A percentile compares a stretch with the other conserved stretches of the same genome.
These are phyloP conservation scores for Anoplius nigerrimus DNA, from an alignment of 2,888 invertebrate genomes.

Conservation along the genomic window DNA sequence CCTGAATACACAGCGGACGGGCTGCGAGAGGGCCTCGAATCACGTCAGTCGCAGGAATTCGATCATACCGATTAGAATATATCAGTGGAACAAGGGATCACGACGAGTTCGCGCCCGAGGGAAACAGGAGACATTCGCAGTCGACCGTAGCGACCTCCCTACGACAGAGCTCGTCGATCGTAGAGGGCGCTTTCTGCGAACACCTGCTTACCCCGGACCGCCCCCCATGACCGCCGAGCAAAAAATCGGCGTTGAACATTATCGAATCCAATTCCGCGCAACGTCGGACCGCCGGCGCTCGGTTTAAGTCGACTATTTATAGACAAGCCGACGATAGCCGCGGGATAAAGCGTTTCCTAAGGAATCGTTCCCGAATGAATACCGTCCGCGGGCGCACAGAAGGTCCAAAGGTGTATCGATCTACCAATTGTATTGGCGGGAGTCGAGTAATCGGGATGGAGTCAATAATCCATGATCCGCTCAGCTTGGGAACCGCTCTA, in stretches of 20 bases:
- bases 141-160: neutral
- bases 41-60: slow-evolving; percentile 11
- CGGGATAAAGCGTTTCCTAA: slow-evolving; percentile 15
- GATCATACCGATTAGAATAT: neutral
- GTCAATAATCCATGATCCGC: slow-evolving; percentile 74
- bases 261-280: slow-evolving; percentile 2
- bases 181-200: neutral
- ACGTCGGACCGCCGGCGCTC: neutral
- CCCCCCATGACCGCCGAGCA: no score
- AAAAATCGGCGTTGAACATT: no score
- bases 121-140: neutral
- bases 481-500: slow-evolving; percentile 64
- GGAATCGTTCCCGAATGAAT: neutral
- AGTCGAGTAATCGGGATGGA: slow-evolving; percentile 60
- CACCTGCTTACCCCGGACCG: no score
- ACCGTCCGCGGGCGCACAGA: slow-evolving; percentile 14
- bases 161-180: neutral
- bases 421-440: slow-evolving; percentile 47
- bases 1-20: slow-evolving; percentile 31
- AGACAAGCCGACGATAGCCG: slow-evolving; percentile 3
- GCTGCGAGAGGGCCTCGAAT: slow-evolving; percentile 26
- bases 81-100: neutral
- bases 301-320: neutral
- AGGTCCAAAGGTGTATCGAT: slow-evolving; percentile 52
- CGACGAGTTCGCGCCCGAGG: neutral